Percentiles rank a stretch among this genome's conserved stretches.
These are phyloP conservation scores for Silurus lanzhouensis DNA, from an alignment of 2,797 vertebrate species.

Conservation along the genomic window DNA sequence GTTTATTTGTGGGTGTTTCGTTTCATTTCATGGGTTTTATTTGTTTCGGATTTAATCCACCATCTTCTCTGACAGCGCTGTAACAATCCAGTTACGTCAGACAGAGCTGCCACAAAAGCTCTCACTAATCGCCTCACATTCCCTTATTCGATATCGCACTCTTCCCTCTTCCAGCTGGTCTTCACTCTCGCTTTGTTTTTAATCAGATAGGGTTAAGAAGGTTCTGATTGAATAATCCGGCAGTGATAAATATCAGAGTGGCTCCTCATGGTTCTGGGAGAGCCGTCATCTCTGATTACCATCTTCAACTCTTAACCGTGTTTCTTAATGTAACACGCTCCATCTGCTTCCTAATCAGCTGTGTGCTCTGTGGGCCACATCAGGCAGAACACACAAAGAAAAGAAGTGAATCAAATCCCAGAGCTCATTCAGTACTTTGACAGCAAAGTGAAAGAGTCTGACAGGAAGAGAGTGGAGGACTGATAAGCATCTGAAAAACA, in stretches of 20 bases:
- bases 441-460: constrained; percentile 42
- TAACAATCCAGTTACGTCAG: constrained; percentile 51
- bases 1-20: constrained; percentile 15
- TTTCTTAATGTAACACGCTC: constrained; percentile 36
- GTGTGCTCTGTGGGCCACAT: background rate
- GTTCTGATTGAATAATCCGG: constrained; percentile 52
- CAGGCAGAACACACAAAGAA: constrained; percentile 1
- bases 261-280: constrained; percentile 30
- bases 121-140: constrained; percentile 1
- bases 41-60: constrained; percentile 19
- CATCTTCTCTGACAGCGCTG: constrained; percentile 15
- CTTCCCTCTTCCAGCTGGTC: background rate
- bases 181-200: constrained; percentile 27
- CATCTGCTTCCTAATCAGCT: constrained; percentile 45
- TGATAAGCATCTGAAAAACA: constrained; percentile 25
- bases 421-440: constrained; percentile 41
- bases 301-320: constrained; percentile 33
- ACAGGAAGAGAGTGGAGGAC: background rate
- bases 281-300: constrained; percentile 50
- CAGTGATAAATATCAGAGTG: constrained; percentile 46
- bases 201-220: constrained; percentile 47
- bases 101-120: constrained; percentile 21
- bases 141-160: background rate
- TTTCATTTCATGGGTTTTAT: too few relatives aligned
- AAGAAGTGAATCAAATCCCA: background rate